Evolutionary conservation across 2,888 invertebrate genomes (phyloP).

Genomic region (Perithous albicinctus): DNA sequence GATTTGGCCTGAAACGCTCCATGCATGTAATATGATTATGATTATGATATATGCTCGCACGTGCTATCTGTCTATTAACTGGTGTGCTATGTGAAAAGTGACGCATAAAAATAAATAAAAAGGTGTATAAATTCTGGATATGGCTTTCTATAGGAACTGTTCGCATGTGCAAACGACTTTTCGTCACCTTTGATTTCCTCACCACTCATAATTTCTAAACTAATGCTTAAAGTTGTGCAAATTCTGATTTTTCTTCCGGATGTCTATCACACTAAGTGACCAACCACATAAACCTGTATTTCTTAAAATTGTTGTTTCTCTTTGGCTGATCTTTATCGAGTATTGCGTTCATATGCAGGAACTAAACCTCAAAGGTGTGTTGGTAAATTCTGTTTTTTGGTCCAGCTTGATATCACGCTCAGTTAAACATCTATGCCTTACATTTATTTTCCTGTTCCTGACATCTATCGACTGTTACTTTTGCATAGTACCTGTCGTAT

Average conservation of each 20-base stretch:
- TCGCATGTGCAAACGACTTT: no score
- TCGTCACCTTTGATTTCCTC: slow-evolving; percentile 1
- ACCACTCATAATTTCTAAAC: no score
- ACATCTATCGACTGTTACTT: no score
- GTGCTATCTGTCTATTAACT: not conserved
- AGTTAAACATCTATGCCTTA: no score
- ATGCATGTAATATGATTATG: not conserved
- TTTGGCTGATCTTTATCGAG: slow-evolving; percentile 1
- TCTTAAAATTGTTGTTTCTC: not conserved
- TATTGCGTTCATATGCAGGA: no score
- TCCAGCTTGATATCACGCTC: no score
- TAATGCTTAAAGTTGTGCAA: not conserved
- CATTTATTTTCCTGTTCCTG: no score
- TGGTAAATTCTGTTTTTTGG: no score
- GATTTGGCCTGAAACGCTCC: no score
- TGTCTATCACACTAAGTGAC: not conserved
- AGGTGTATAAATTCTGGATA: not conserved
- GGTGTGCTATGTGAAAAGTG: not conserved
- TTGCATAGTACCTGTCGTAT: no score
- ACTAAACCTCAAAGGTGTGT: no score
- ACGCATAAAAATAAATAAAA: not conserved
- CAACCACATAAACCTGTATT: slow-evolving; percentile 14
- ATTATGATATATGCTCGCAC: not conserved
- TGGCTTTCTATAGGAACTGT: slow-evolving; percentile 5
- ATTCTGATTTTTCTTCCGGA: slow-evolving; percentile 4